Evolutionary conservation across 92 coral and sea anemone species (phyloP).

Genomic region (Scolanthus callimorphus): DNA sequence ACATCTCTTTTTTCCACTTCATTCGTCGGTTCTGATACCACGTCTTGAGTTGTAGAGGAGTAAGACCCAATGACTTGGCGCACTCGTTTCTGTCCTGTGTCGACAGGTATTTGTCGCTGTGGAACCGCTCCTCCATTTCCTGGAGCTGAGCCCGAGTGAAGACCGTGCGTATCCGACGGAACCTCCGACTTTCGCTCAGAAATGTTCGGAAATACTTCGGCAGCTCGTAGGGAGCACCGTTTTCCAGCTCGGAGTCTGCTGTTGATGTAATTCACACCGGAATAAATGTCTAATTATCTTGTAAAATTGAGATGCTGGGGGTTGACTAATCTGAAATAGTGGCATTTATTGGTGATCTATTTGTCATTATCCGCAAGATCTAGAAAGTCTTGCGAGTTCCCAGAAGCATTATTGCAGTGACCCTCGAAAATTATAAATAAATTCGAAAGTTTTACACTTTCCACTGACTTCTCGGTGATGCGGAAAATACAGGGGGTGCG

Average conservation of each 20-base stretch:
- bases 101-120: constrained; percentile 71
- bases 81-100: constrained; percentile 91
- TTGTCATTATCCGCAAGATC: no score
- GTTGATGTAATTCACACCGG: no score
- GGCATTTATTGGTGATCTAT: no score
- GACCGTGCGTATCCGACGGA: constrained; percentile 93
- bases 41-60: constrained; percentile 91
- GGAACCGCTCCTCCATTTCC: constrained; percentile 73
- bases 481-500: no score
- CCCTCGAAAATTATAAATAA: no score
- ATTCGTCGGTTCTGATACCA: constrained; percentile 99
- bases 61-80: constrained; percentile 69
- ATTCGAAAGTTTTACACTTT: no score
- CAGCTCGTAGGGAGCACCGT: constrained; percentile 21
- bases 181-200: constrained; percentile 70
- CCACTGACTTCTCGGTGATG: no score
- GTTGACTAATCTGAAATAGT: no score
- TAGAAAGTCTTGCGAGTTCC: no score
- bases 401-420: no score
- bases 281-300: no score
- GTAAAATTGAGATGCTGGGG: no score
- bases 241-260: constrained; percentile 4
- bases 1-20: constrained; percentile 96
- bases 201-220: constrained; percentile 84
- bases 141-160: constrained; percentile 81